Conservation (phyloP, 2,888 invertebrate species). For the Caenorhabditis sp. region DNA sequence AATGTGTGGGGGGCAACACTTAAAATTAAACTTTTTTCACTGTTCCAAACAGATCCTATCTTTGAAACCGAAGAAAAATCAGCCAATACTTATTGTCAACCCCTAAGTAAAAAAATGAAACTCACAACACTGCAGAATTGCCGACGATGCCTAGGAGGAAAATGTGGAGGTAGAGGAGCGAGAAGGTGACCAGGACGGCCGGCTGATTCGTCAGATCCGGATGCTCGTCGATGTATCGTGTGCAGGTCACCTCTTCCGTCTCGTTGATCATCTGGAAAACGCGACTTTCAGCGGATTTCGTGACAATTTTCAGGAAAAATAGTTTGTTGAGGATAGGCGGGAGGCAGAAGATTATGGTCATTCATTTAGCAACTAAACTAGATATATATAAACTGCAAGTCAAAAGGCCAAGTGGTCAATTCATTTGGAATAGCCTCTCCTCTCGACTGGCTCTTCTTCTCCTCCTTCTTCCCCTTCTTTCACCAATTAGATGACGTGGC, state of each 20-base stretch:
- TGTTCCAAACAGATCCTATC: too few relatives aligned
- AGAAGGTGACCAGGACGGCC: slow-evolving; percentile 74
- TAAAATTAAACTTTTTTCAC: too few relatives aligned
- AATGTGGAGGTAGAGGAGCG: slow-evolving; percentile 76
- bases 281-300: neutral
- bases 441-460: too few relatives aligned
- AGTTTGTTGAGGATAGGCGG: too few relatives aligned
- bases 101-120: slow-evolving; percentile 15
- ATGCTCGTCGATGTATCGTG: slow-evolving; percentile 73
- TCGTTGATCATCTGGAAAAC: slow-evolving; percentile 67
- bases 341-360: too few relatives aligned
- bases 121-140: slow-evolving; percentile 73
- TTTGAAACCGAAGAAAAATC: too few relatives aligned
- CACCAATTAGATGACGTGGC: slow-evolving; percentile 11
- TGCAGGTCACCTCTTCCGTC: slow-evolving; percentile 64
- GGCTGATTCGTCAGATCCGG: slow-evolving; percentile 80
- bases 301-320: neutral
- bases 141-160: slow-evolving; percentile 74
- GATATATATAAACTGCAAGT: neutral
- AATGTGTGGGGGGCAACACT: too few relatives aligned
- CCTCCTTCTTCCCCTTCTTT: neutral
- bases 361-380: too few relatives aligned
- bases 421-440: too few relatives aligned
- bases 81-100: too few relatives aligned
- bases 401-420: slow-evolving; percentile 26